Evolutionary conservation across 2,888 invertebrate genomes (phyloP).

Genomic region (Panopea generosa): DNA sequence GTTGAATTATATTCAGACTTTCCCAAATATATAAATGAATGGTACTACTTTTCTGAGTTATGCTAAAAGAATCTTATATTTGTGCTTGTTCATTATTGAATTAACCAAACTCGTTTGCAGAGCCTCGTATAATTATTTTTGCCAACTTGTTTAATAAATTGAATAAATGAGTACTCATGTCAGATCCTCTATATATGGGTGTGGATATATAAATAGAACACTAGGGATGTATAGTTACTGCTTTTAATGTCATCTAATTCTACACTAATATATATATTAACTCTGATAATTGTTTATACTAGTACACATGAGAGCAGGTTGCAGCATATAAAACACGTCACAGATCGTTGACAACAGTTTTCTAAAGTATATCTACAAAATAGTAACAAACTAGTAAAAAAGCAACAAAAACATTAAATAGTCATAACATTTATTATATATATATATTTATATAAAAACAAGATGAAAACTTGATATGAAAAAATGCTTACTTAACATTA

Average conservation of each 20-base stretch:
- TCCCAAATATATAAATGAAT: too few relatives aligned
- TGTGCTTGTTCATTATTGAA: too few relatives aligned
- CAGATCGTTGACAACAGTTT: slow-evolving; percentile 28
- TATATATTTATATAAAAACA: slow-evolving; percentile 22
- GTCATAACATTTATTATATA: slow-evolving; percentile 11
- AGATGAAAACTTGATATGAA: slow-evolving; percentile 22
- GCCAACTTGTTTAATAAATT: too few relatives aligned
- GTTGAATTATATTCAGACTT: too few relatives aligned
- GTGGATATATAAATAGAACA: too few relatives aligned
- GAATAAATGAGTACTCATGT: too few relatives aligned
- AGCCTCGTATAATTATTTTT: too few relatives aligned
- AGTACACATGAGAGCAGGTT: slow-evolving; percentile 26
- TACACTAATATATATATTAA: slow-evolving; percentile 51
- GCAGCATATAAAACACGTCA: slow-evolving; percentile 35
- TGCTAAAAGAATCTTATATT: too few relatives aligned
- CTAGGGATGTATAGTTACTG: too few relatives aligned
- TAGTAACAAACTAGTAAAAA: slow-evolving; percentile 49
- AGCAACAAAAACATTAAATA: slow-evolving; percentile 31
- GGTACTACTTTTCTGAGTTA: too few relatives aligned
- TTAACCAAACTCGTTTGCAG: too few relatives aligned
- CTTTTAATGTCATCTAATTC: slow-evolving; percentile 32
- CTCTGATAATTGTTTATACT: slow-evolving; percentile 42
- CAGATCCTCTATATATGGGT: too few relatives aligned
- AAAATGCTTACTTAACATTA: slow-evolving; percentile 2
- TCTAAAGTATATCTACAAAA: slow-evolving; percentile 45